These are phyloP conservation scores for Coboldia fuscipes DNA, from an alignment of 1,140 invertebrate species.

Conservation along the genomic window DNA sequence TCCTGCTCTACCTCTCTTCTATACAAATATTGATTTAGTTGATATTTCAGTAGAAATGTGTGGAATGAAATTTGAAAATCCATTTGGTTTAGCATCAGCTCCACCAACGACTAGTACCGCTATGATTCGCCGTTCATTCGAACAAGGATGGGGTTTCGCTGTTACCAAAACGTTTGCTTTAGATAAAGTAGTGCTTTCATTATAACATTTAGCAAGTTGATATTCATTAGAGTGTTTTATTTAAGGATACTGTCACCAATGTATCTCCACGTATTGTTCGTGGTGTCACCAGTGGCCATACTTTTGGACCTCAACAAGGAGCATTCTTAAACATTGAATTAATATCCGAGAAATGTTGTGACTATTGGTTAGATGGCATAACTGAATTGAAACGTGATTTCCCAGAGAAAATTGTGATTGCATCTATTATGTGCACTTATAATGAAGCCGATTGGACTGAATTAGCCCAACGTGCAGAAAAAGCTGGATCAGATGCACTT, in stretches of 20 bases:
- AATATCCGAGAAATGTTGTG: conserved; percentile 88
- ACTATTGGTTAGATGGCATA: conserved; percentile 83
- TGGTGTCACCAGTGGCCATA: conserved; percentile 77
- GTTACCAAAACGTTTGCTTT: conserved; percentile 92
- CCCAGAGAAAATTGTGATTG: conserved; percentile 79
- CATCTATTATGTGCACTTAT: conserved; percentile 91
- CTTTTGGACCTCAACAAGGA: conserved; percentile 80
- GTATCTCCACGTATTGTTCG: conserved; percentile 90
- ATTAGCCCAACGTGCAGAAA: conserved; percentile 55
- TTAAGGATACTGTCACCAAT: conserved; percentile 82
- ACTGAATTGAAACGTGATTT: conserved; percentile 82
- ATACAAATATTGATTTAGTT: conserved; percentile 81
- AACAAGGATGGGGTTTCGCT: conserved; percentile 91
- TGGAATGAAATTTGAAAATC: conserved; percentile 86
- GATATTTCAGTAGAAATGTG: conserved; percentile 84
- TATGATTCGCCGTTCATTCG: conserved; percentile 88
- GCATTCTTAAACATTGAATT: conserved; percentile 95
- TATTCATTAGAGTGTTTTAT: conserved; percentile 4
- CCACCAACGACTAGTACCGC: conserved; percentile 83
- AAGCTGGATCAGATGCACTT: conserved; percentile 77
- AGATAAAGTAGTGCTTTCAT: conserved; percentile 48
- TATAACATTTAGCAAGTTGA: not conserved
- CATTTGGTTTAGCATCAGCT: conserved; percentile 91
- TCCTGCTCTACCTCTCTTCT: conserved; percentile 72
- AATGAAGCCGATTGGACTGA: conserved; percentile 75